These are phyloP conservation scores for Labroides dimidiatus DNA, from an alignment of 2,797 vertebrate species.

Conservation along the genomic window DNA sequence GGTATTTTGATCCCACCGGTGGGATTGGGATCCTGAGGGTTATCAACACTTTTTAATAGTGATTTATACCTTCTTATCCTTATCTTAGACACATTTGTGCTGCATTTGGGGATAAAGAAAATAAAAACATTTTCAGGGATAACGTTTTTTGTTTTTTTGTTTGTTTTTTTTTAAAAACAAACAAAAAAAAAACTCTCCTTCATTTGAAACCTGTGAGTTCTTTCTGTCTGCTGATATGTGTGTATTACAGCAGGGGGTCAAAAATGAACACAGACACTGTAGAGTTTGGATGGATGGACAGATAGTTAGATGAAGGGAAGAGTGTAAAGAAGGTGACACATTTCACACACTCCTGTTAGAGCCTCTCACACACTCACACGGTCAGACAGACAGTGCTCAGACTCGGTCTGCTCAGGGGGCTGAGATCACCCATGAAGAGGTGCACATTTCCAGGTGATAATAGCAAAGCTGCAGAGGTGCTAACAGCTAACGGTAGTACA, in stretches of 20 bases:
- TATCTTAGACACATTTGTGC: neutral
- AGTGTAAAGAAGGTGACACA: constrained; percentile 65
- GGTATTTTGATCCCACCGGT: no score
- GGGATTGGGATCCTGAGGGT: no score
- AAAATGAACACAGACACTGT: constrained; percentile 1
- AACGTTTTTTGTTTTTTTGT: no score
- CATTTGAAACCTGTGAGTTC: neutral
- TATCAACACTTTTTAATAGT: no score
- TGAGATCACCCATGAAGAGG: constrained; percentile 46
- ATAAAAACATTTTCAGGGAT: neutral
- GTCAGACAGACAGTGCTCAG: constrained; percentile 58
- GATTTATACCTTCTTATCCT: no score
- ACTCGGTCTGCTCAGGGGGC: constrained; percentile 33
- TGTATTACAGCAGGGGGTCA: constrained; percentile 17
- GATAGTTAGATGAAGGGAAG: constrained; percentile 33
- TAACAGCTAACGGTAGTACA: constrained; percentile 44
- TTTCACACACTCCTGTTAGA: constrained; percentile 72
- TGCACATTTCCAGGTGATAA: constrained; percentile 70
- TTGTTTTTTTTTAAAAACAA: no score
- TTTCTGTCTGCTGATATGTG: neutral
- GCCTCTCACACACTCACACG: constrained; percentile 29
- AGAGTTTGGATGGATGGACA: constrained; percentile 30
- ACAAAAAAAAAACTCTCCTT: neutral
- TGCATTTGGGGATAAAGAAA: neutral
- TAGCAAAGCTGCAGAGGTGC: constrained; percentile 54